These are phyloP conservation scores for Leucoraja erinaceus DNA, from an alignment of 2,113 vertebrate genomes.

Conservation along the genomic window DNA sequence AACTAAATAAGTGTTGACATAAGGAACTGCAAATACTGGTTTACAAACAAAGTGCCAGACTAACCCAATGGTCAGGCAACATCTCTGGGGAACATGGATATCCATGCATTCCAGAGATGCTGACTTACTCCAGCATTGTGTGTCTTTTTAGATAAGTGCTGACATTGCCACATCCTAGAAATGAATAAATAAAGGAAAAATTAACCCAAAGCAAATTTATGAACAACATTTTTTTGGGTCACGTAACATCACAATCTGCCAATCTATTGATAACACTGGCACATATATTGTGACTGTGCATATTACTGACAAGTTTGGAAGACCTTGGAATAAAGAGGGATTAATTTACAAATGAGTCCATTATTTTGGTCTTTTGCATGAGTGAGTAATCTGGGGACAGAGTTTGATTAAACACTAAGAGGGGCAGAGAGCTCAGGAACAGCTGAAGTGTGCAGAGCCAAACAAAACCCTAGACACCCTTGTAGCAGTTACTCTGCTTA, in stretches of 20 bases:
- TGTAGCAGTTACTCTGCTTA: neutral
- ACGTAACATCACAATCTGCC: neutral
- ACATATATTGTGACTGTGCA: neutral
- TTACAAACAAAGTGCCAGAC: no score
- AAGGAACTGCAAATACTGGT: no score
- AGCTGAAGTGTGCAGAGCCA: neutral
- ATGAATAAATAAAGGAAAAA: no score
- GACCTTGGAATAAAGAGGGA: constrained; percentile 9
- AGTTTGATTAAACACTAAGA: neutral
- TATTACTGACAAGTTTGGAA: neutral
- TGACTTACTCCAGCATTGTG: no score
- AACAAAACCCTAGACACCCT: neutral
- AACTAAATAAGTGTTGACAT: no score
- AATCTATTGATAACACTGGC: neutral
- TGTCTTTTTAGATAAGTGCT: no score
- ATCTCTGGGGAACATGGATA: no score
- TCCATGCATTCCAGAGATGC: no score
- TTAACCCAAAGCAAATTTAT: neutral
- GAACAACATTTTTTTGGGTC: neutral
- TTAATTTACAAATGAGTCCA: constrained; percentile 6
- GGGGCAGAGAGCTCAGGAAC: neutral
- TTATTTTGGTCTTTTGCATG: constrained; percentile 17
- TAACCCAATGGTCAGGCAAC: no score
- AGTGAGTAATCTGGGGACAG: neutral
- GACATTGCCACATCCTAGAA: no score